Base-by-base conservation (phyloP, 2,888 invertebrate genomes). In the Phyllotreta cruciferae region DNA sequence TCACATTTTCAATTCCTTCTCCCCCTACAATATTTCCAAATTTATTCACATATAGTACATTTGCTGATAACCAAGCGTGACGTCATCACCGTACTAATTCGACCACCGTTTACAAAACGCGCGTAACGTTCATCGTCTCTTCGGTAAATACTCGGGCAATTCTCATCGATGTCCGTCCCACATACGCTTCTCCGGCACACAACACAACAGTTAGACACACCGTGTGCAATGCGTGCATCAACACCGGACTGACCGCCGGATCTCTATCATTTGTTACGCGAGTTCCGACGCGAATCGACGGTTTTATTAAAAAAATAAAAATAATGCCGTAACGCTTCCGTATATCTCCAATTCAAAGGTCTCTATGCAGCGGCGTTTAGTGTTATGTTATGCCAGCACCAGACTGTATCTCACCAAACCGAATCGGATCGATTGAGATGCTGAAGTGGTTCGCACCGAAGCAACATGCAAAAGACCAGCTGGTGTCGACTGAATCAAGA, bases 121-220 rank as follows among this genome's bases (percentile, higher is more conserved):
- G 24, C 24, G 24, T 24, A 24, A 24, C 1, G 24, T 24, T 24
- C 24, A 3, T 24, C 24, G 24, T 24, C 2, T 24, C 24, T 24
- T 24, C 24, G 24, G 24, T 24, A 24, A 24, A 24, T 44, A 44
- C 44, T n/a, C 14, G 6, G 14, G 9, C 44, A 44, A n/a, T n/a
- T 44, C 14, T 47, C 47, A 34, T 47, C 47, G 24, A 24, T 47
- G 37, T 36, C 11, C 70, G 73, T 70, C 72, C 74, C 75, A 74
- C 72, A 73, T 74, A 55, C 66, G 24, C 24, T 24, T 24, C 24
- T 24, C 24, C 24, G 24, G 24, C 24, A 61, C 11, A 56, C 55
- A 75, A 69, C 75, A 73, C 71, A 71, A 45, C 61, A 55, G 78
- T 78, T 78, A 80, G 77, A 24, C 75, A 79, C 79, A 80, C 78